Percentiles rank a stretch among this genome's conserved stretches.
Conservation (phyloP, 2,113 vertebrate species). For the Tenrec ecaudatus region DNA sequence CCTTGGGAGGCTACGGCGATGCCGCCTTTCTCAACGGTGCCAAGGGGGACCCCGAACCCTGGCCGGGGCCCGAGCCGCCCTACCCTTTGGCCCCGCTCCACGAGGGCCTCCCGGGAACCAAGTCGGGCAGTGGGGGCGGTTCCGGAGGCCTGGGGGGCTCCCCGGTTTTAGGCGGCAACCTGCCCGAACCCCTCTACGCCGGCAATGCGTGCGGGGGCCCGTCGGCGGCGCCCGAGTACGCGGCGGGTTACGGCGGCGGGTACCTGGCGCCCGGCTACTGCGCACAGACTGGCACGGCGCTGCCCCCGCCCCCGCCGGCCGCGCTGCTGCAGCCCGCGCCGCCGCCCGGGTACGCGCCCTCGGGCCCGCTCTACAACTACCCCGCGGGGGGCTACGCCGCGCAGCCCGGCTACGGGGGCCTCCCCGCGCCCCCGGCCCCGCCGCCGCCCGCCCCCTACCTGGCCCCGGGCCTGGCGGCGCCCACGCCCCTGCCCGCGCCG, state of each 20-base stretch:
- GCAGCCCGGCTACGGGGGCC: constrained; percentile 88
- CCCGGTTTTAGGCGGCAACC: constrained; percentile 89
- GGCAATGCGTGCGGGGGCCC: constrained; percentile 85
- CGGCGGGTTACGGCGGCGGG: constrained; percentile 91
- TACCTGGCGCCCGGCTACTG: constrained; percentile 96
- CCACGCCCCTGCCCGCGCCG: constrained; percentile 90
- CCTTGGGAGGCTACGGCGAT: constrained; percentile 88
- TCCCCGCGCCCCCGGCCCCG: constrained; percentile 91
- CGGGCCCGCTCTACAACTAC: constrained; percentile 94
- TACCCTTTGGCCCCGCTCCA: constrained; percentile 91
- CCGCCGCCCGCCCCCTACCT: constrained; percentile 90
- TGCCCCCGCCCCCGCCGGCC: constrained; percentile 88
- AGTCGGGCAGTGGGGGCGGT: constrained; percentile 85
- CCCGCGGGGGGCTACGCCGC: constrained; percentile 87
- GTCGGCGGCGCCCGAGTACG: constrained; percentile 90
- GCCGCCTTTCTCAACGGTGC: constrained; percentile 91
- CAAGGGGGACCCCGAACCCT: constrained; percentile 94
- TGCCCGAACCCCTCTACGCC: constrained; percentile 93
- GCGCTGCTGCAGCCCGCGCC: constrained; percentile 85
- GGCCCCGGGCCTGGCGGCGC: constrained; percentile 91
- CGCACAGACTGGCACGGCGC: constrained; percentile 89
- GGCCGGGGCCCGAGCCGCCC: constrained; percentile 89
- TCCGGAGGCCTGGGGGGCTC: constrained; percentile 88
- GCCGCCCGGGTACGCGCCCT: constrained; percentile 91
- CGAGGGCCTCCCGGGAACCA: constrained; percentile 90